phyloP scores from a whole-genome alignment of 2,888 invertebrate genomes.

The Coleophora deauratella region DNA sequence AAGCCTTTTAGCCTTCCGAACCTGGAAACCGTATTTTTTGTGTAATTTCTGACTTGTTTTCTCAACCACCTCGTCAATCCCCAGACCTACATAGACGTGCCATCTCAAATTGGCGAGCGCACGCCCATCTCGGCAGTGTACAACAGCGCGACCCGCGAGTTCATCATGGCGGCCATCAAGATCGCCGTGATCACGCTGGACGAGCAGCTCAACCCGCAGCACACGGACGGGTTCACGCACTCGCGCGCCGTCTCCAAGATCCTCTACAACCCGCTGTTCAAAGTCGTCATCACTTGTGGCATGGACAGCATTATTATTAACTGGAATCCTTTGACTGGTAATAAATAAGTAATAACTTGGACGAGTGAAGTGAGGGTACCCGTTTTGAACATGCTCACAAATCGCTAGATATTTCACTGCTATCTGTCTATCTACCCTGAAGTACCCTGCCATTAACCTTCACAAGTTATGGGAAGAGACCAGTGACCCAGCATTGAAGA shows the following conservation, averaged over 20 bases:
- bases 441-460: too few relatives aligned
- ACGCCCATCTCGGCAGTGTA: conserved; percentile 76
- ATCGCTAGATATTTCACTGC: too few relatives aligned
- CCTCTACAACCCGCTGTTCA: conserved; percentile 84
- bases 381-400: too few relatives aligned
- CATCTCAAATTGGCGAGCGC: conserved; percentile 75
- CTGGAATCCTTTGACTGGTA: conserved; percentile 84
- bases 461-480: too few relatives aligned
- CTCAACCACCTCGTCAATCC: too few relatives aligned
- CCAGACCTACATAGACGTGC: conserved; percentile 79
- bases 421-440: too few relatives aligned
- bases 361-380: too few relatives aligned
- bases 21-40: too few relatives aligned
- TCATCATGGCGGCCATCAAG: conserved; percentile 78
- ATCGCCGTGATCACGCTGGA: conserved; percentile 78
- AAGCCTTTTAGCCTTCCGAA: too few relatives aligned
- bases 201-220: conserved; percentile 77
- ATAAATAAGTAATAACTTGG: conserved; percentile 3
- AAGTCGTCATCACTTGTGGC: conserved; percentile 83
- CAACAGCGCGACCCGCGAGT: conserved; percentile 77
- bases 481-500: too few relatives aligned
- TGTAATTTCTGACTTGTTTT: too few relatives aligned
- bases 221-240: conserved; percentile 84
- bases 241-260: conserved; percentile 80
- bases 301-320: conserved; percentile 86